Conservation (phyloP, 1,140 invertebrate species). For the Cryptotermes secundus region DNA sequence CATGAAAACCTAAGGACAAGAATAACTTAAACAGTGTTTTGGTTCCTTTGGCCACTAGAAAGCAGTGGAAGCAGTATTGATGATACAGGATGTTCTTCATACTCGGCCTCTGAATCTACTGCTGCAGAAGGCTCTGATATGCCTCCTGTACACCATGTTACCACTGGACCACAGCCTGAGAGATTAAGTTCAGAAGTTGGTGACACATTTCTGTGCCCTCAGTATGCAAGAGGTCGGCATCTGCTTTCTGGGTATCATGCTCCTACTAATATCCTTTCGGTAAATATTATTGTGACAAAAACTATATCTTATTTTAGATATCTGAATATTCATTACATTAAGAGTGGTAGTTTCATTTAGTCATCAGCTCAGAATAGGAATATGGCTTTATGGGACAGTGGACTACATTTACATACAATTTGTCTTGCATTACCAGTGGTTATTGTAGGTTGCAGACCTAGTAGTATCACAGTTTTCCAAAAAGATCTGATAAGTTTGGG, state of each 20-base stretch:
- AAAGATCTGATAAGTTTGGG: too few relatives aligned
- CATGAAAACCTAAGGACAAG: too few relatives aligned
- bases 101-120: background rate
- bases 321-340: too few relatives aligned
- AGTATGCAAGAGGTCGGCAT: constrained; percentile 46
- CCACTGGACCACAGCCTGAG: constrained; percentile 33
- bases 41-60: constrained; percentile 3
- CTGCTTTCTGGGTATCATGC: constrained; percentile 48
- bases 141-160: background rate
- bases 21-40: background rate
- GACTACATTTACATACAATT: too few relatives aligned
- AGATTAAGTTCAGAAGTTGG: constrained; percentile 33
- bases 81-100: background rate
- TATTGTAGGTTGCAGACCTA: too few relatives aligned
- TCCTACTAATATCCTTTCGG: constrained; percentile 47
- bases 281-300: constrained; percentile 36
- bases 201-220: constrained; percentile 43
- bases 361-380: too few relatives aligned
- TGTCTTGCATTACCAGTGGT: too few relatives aligned
- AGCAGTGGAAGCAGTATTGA: constrained; percentile 24
- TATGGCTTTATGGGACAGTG: too few relatives aligned
- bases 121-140: background rate
- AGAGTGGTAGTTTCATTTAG: too few relatives aligned
- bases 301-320: too few relatives aligned
- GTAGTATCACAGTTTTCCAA: too few relatives aligned